A percentile compares a stretch with the other conserved stretches of the same genome.
Conservation (phyloP, 2,113 vertebrate genomes). For the Nasalis larvatus region DNA sequence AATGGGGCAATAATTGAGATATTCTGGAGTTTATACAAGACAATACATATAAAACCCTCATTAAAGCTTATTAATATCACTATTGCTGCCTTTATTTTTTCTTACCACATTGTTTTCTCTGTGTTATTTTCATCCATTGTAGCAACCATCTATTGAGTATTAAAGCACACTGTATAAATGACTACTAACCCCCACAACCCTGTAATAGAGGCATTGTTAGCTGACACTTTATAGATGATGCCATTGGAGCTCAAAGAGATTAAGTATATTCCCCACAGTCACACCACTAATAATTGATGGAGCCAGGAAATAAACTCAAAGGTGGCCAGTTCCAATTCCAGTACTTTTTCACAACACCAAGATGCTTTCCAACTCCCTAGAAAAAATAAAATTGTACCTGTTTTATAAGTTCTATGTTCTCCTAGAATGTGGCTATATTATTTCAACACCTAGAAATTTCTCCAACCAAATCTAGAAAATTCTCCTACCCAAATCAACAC, state of each 20-base stretch:
- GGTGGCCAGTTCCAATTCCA: neutral
- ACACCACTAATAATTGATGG: neutral
- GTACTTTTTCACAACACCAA: neutral
- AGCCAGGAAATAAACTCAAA: constrained; percentile 30
- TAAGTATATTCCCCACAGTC: neutral
- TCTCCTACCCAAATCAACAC: neutral
- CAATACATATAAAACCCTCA: neutral
- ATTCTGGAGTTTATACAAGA: neutral
- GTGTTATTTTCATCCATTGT: neutral
- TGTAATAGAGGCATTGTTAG: neutral
- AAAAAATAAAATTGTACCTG: neutral
- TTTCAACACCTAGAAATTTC: neutral
- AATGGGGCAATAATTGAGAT: neutral
- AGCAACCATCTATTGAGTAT: neutral
- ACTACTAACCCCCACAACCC: neutral
- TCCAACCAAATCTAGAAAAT: neutral
- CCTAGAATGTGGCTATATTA: neutral
- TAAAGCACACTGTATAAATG: constrained; percentile 13
- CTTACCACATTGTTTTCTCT: neutral
- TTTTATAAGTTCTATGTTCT: neutral
- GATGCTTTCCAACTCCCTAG: neutral
- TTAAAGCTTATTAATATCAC: neutral
- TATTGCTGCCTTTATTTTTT: neutral
- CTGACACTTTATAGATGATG: neutral
- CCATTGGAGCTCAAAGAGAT: neutral